phyloP scores from a whole-genome alignment of 2,888 invertebrate species.

The Pachycephus smyrnensis region DNA sequence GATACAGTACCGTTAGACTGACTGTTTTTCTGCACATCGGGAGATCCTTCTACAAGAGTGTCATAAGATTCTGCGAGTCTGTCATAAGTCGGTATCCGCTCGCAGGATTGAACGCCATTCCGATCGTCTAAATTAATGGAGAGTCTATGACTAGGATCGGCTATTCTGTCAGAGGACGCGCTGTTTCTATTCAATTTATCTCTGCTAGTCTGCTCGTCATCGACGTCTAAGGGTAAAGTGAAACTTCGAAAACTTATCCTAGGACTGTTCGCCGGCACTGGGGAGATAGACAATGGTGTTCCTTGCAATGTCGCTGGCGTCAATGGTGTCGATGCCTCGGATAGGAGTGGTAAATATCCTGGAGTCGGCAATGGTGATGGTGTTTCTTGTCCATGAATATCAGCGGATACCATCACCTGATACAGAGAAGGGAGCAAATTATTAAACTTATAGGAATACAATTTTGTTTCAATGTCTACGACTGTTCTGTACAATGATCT shows the following conservation, averaged over 20 bases:
- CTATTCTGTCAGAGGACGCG: constrained; percentile 52
- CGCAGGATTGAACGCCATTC: constrained; percentile 45
- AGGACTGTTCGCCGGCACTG: constrained; percentile 57
- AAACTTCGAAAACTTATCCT: constrained; percentile 65
- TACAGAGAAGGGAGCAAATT: not conserved
- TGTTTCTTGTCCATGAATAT: constrained; percentile 64
- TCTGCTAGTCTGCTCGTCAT: constrained; percentile 44
- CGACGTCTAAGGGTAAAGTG: constrained; percentile 58
- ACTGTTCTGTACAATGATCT: not conserved
- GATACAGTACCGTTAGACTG: constrained; percentile 32
- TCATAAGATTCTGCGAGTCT: constrained; percentile 36
- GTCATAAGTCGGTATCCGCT: constrained; percentile 49
- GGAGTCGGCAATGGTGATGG: constrained; percentile 63
- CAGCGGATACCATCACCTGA: constrained; percentile 66
- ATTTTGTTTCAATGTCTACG: not conserved
- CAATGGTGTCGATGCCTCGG: constrained; percentile 62
- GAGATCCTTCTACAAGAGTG: constrained; percentile 31
- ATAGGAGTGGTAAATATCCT: constrained; percentile 60
- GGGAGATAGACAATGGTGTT: constrained; percentile 56
- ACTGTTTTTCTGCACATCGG: constrained; percentile 28
- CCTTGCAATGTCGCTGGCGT: constrained; percentile 58
- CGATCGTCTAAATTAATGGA: constrained; percentile 48
- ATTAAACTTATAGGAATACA: not conserved
- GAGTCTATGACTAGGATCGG: constrained; percentile 58
- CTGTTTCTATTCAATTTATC: constrained; percentile 44